phyloP scores from a whole-genome alignment of 2,888 invertebrate species.

The Tachina grossa region DNA sequence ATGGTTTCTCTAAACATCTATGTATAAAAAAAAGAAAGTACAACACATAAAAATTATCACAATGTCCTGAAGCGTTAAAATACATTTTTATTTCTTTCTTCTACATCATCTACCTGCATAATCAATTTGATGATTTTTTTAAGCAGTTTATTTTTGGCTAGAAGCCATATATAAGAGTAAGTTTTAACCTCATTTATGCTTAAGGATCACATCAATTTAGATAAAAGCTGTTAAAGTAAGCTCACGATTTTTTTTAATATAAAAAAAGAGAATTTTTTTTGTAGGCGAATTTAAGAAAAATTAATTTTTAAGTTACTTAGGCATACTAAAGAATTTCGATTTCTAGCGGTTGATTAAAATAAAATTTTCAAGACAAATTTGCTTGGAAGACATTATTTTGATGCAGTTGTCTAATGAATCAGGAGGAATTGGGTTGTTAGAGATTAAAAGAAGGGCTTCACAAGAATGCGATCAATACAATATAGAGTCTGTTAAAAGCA shows the following conservation, averaged over 20 bases:
- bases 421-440: too few relatives aligned
- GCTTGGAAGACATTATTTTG: too few relatives aligned
- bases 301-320: too few relatives aligned
- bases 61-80: constrained; percentile 14
- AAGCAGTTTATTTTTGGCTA: constrained; percentile 20
- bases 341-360: too few relatives aligned
- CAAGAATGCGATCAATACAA: too few relatives aligned
- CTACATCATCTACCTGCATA: neutral
- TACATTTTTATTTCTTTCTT: neutral
- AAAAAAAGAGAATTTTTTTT: neutral
- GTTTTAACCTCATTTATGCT: constrained; percentile 32
- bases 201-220: neutral
- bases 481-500: too few relatives aligned
- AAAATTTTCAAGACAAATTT: too few relatives aligned
- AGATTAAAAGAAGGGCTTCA: too few relatives aligned
- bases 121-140: neutral
- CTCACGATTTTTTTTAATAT: neutral
- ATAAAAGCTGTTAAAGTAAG: constrained; percentile 4
- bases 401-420: too few relatives aligned
- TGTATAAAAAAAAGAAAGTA: neutral
- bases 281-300: neutral
- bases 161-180: constrained; percentile 7
- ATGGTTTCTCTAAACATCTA: neutral
- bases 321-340: too few relatives aligned
- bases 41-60: neutral